Percentiles rank a stretch among this genome's conserved stretches.
Conservation (phyloP, 1,140 invertebrate genomes). For the Zaprionus davidi region DNA sequence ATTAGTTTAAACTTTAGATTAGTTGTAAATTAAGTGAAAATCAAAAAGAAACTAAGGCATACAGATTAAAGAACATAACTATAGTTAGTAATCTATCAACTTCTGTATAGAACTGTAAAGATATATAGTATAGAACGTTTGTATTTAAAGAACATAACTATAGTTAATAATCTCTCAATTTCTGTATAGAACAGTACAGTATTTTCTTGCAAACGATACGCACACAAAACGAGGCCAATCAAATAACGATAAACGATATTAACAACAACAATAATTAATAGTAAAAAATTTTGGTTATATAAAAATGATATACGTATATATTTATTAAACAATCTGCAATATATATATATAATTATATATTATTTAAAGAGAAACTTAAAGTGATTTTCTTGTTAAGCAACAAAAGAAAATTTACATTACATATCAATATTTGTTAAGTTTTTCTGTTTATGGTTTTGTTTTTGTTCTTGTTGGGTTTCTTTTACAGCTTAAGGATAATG, state of each 20-base stretch:
- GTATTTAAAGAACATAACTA: conserved; percentile 28
- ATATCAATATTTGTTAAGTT: conserved; percentile 26
- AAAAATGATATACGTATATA: conserved; percentile 55
- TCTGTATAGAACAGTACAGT: conserved; percentile 48
- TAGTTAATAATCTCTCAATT: conserved; percentile 9
- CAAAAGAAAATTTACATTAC: conserved; percentile 42
- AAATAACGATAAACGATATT: conserved; percentile 53
- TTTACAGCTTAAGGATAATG: conserved; percentile 13
- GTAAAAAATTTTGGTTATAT: conserved; percentile 49
- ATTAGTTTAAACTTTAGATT: background rate
- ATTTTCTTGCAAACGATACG: conserved; percentile 72
- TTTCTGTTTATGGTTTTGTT: background rate
- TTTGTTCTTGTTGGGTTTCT: conserved; percentile 18
- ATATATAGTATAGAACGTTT: background rate
- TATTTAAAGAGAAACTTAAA: conserved; percentile 51
- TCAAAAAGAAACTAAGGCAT: background rate
- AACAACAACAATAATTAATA: conserved; percentile 33
- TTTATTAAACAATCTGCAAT: conserved; percentile 60
- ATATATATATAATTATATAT: conserved; percentile 52
- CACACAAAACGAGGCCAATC: conserved; percentile 53
- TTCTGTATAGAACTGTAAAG: background rate
- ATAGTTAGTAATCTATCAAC: conserved; percentile 5
- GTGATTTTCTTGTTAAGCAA: conserved; percentile 39
- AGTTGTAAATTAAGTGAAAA: background rate
- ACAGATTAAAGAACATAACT: conserved; percentile 30